These are phyloP conservation scores for Drosophila prosaltans DNA, from an alignment of 1,140 invertebrate species.

Conservation along the genomic window DNA sequence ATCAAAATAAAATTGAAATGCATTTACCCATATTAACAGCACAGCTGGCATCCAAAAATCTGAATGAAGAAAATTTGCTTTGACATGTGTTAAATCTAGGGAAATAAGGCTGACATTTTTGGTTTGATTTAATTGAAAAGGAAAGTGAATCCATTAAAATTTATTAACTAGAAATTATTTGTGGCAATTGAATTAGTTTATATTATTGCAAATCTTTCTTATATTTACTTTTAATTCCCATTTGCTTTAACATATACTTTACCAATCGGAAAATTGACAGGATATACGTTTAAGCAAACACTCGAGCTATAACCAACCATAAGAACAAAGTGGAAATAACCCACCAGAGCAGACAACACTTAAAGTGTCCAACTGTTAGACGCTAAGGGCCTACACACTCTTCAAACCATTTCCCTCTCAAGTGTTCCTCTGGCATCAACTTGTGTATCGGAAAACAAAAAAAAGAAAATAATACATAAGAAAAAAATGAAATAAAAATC, in stretches of 20 bases:
- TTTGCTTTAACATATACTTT: no score
- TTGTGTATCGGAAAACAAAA: constrained; percentile 45
- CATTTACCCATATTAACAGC: constrained; percentile 16
- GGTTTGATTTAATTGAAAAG: constrained; percentile 5
- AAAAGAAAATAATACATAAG: background rate
- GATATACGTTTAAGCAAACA: constrained; percentile 35
- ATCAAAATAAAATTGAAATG: constrained; percentile 37
- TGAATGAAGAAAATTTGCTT: background rate
- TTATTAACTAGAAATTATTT: constrained; percentile 1
- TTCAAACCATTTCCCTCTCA: constrained; percentile 29
- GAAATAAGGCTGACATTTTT: background rate
- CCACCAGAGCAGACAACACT: constrained; percentile 48
- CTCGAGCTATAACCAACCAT: background rate
- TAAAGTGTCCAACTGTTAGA: constrained; percentile 70
- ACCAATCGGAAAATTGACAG: constrained; percentile 7
- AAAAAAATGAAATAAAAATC: constrained; percentile 47
- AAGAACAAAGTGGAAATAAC: constrained; percentile 34
- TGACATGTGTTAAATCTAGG: background rate
- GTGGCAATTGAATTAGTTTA: no score
- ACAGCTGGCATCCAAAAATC: background rate
- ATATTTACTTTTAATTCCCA: no score
- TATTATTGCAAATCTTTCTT: no score
- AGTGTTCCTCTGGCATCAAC: constrained; percentile 29
- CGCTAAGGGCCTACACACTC: constrained; percentile 16
- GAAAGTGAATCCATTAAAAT: background rate